phyloP scores from a whole-genome alignment of 2,888 invertebrate genomes.

The Lasiommata megera region DNA sequence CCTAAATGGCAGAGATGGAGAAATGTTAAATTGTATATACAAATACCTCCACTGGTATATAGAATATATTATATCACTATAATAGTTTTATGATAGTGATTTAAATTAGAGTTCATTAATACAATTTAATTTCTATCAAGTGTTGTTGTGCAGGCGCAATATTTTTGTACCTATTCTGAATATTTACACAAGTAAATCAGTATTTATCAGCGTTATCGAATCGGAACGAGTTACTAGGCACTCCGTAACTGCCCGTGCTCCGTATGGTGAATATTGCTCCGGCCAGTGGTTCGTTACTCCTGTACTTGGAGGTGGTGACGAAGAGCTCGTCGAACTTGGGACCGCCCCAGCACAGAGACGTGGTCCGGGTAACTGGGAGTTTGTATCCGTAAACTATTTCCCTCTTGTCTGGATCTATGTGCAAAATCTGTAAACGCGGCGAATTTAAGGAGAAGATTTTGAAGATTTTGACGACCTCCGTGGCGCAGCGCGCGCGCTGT shows the following conservation, averaged over 20 bases:
- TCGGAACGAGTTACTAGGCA: constrained; percentile 43
- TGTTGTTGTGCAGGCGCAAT: too few species aligned
- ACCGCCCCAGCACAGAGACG: constrained; percentile 86
- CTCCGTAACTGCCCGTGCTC: constrained; percentile 54
- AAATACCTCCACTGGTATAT: too few species aligned
- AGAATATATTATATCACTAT: too few species aligned
- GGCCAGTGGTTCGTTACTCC: constrained; percentile 46
- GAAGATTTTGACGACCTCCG: too few species aligned
- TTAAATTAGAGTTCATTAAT: too few species aligned
- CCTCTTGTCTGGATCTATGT: constrained; percentile 75
- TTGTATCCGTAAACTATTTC: constrained; percentile 70
- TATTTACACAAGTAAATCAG: constrained; percentile 38
- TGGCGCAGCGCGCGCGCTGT: too few species aligned
- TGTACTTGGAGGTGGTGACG: constrained; percentile 76
- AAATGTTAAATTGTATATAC: too few species aligned
- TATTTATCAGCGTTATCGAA: constrained; percentile 59
- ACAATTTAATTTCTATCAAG: too few species aligned
- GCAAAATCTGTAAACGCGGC: constrained; percentile 69
- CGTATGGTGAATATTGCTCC: constrained; percentile 64
- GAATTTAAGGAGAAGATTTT: too few species aligned
- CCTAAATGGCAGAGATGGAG: too few species aligned
- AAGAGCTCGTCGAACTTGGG: constrained; percentile 82
- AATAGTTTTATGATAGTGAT: too few species aligned
- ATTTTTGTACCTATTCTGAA: not conserved
- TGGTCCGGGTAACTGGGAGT: constrained; percentile 80